Evolutionary conservation across 2,888 invertebrate species (phyloP).

Genomic region (Sinhomidia bicolor): DNA sequence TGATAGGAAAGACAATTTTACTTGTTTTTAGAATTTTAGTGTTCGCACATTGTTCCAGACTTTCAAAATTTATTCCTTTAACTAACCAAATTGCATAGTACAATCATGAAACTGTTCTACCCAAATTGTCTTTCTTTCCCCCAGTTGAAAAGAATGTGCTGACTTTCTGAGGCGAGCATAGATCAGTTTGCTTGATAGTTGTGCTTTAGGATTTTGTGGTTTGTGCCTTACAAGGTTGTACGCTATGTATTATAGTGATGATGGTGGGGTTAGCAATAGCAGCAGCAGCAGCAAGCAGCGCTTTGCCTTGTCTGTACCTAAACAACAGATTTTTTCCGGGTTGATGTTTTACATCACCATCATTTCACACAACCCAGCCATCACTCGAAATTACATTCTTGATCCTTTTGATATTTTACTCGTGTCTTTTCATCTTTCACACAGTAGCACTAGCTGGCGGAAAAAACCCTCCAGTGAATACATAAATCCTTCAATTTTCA

Average conservation of each 20-base stretch:
- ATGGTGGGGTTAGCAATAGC: neutral
- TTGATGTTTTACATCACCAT: conserved; percentile 18
- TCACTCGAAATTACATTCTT: conserved; percentile 72
- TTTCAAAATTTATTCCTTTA: too few relatives aligned
- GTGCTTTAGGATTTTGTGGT: neutral
- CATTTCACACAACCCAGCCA: conserved; percentile 36
- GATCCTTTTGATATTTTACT: conserved; percentile 70
- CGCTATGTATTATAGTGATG: neutral
- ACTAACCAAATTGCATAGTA: too few relatives aligned
- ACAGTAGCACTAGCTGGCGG: neutral
- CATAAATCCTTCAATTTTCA: conserved; percentile 74
- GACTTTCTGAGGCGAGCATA: too few relatives aligned
- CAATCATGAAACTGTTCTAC: too few relatives aligned
- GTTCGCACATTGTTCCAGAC: too few relatives aligned
- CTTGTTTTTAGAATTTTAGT: too few relatives aligned
- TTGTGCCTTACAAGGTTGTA: neutral
- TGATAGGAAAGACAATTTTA: too few relatives aligned
- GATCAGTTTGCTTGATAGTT: too few relatives aligned
- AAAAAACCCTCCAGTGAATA: conserved; percentile 54
- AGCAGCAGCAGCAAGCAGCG: neutral
- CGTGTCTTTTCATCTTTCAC: conserved; percentile 61
- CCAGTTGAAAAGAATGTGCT: neutral
- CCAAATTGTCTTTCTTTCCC: conserved; percentile 21
- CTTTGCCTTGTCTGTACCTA: conserved; percentile 6
- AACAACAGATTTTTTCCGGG: conserved; percentile 49